These are phyloP conservation scores for Idaea biselata DNA, from an alignment of 2,888 invertebrate genomes.

Conservation along the genomic window DNA sequence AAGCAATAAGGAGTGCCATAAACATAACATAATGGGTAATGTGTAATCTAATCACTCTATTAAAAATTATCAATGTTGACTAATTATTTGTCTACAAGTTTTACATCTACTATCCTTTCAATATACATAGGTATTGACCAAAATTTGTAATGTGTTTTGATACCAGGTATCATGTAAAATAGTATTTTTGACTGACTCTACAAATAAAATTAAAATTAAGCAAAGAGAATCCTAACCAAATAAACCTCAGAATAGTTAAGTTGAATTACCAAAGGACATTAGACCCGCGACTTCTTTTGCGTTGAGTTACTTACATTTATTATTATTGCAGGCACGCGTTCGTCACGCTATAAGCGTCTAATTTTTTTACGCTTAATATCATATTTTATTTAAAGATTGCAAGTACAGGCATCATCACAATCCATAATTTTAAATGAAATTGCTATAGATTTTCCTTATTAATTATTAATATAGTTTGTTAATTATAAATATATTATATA, in stretches of 20 bases:
- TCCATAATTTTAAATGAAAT: too few species aligned
- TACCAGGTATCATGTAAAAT: too few species aligned
- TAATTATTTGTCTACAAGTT: background rate
- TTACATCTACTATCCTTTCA: constrained; percentile 2
- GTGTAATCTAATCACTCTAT: background rate
- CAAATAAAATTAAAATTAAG: too few species aligned
- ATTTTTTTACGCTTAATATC: background rate
- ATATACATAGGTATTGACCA: too few species aligned
- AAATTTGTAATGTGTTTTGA: constrained; percentile 4
- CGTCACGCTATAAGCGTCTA: constrained; percentile 49
- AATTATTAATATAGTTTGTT: too few species aligned
- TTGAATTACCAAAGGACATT: background rate
- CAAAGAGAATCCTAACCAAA: too few species aligned
- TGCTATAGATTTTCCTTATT: too few species aligned
- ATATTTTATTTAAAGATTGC: background rate
- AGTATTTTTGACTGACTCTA: too few species aligned
- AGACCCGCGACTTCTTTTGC: constrained; percentile 36
- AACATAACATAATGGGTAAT: background rate
- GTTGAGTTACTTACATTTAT: constrained; percentile 38
- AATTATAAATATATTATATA: too few species aligned
- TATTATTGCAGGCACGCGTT: constrained; percentile 55
- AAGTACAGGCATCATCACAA: too few species aligned
- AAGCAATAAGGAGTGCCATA: background rate
- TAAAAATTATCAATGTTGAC: background rate
- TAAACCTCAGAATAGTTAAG: background rate